Evolutionary conservation across 2,888 invertebrate genomes (phyloP).

Genomic region (Alloscopus bannaensis): DNA sequence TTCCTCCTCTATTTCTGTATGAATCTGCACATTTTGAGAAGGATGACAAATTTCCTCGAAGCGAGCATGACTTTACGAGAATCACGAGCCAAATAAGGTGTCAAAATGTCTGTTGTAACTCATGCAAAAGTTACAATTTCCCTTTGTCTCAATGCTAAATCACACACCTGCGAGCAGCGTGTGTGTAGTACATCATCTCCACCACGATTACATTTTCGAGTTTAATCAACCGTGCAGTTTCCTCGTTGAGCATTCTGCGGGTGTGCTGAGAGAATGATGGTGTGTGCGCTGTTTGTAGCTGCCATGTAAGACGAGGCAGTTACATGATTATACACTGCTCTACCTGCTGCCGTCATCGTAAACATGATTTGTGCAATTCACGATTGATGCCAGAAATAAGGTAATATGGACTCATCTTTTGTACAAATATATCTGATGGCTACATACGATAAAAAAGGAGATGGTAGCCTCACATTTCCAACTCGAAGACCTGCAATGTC

Average conservation of each 20-base stretch:
- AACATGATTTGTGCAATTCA: constrained; percentile 30
- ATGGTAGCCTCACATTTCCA: neutral
- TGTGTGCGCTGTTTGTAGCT: neutral
- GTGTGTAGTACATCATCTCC: no score
- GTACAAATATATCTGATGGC: neutral
- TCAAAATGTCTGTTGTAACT: constrained; percentile 15
- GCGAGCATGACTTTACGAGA: constrained; percentile 22
- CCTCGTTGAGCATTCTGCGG: neutral
- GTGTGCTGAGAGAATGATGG: neutral
- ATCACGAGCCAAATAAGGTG: constrained; percentile 12
- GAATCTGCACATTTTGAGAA: neutral
- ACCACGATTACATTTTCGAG: neutral
- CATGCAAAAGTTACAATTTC: neutral
- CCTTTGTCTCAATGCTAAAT: no score
- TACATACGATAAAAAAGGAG: neutral
- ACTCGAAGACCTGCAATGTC: neutral
- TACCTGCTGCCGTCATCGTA: no score
- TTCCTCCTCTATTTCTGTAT: neutral
- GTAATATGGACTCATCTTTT: constrained; percentile 20
- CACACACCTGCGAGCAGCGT: no score
- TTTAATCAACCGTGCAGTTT: neutral
- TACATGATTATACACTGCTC: no score
- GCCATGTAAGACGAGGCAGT: no score
- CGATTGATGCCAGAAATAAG: constrained; percentile 39
- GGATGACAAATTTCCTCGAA: neutral